Conservation (phyloP, 2,113 vertebrate genomes). For the Panthera tigris region DNA sequence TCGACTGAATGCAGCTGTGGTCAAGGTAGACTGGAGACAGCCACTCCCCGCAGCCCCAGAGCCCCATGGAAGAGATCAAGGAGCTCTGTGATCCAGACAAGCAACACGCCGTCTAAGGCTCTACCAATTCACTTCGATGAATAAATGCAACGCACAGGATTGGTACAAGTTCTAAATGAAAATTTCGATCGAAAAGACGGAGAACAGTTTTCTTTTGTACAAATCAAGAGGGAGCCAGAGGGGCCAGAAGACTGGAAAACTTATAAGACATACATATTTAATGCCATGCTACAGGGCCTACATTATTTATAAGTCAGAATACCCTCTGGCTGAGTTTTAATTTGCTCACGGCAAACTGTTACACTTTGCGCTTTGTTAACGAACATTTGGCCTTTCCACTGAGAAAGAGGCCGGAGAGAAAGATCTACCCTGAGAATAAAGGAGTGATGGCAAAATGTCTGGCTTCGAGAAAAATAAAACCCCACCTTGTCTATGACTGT, state of each 20-base stretch:
- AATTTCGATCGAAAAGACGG: not conserved
- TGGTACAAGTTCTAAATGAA: not conserved
- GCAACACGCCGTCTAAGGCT: too few relatives aligned
- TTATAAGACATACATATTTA: constrained; percentile 44
- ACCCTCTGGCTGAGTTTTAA: constrained; percentile 60
- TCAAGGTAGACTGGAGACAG: not conserved
- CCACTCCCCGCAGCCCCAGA: accelerated
- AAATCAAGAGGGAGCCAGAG: not conserved
- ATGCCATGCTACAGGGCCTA: not conserved
- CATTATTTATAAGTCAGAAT: constrained; percentile 59
- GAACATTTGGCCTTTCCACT: not conserved
- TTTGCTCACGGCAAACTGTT: constrained; percentile 44
- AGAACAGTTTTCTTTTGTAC: not conserved
- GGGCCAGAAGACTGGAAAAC: constrained; percentile 13
- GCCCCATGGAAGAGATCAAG: not conserved
- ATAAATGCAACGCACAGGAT: not conserved
- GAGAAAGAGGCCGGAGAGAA: not conserved
- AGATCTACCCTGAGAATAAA: not conserved
- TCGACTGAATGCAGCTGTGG: not conserved
- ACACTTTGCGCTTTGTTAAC: not conserved
- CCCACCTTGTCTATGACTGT: not conserved
- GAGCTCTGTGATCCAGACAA: not conserved
- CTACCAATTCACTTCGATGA: not conserved
- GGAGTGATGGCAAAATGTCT: not conserved
- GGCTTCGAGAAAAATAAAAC: not conserved